Evolutionary conservation across 2,113 vertebrate genomes (phyloP), one percentile per base, ranked within the genome.

Genomic region (Pelecanoides urinatrix): DNA sequence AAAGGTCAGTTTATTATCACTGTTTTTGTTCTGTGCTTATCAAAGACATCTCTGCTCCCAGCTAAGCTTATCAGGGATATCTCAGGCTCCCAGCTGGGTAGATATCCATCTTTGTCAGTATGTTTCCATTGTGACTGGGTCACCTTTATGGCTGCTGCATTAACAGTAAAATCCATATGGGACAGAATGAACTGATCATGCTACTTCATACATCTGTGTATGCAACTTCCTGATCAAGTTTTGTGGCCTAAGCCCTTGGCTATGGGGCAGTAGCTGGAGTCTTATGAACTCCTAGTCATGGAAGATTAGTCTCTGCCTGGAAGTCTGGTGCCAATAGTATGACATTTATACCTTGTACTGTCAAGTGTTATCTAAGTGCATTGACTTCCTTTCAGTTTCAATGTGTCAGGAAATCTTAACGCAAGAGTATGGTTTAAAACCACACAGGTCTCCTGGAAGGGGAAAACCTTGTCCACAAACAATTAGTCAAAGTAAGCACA

Each of bases 401-500:
- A 67, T 1, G 10, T 38, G 6, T 11, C 8, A 21, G 45, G 34
- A 65, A 72, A 53, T 70, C 32, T 58, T 81, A 77, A 62, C 67
- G 52, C 14, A 53, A 63, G 65, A 75, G 63, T 62, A 61, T 50
- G 36, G 59, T 59, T 88, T 94, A 75, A 90, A 94, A 93, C 76
- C 73, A 72, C 56, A 56, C 90, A 78, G 78, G 22, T 62, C 76
- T 87, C 47, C 63, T 58, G 16, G 25, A n/a, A 34, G 9, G 21
- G 55, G 50, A 55, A 74, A 47, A 16, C 21, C 79, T 77, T 65
- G 38, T 27, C 90, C 92, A 82, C 34, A 95, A 88, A 86, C 30
- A 97, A 95, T 79, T 76, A 92, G 89, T 90, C 91, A 77, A 88
- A 95, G 84, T 49, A 95, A 97, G 90, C 65, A 58, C 90, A 61